Conservation (phyloP, 2,888 invertebrate genomes). For the Nymphalis urticae region DNA sequence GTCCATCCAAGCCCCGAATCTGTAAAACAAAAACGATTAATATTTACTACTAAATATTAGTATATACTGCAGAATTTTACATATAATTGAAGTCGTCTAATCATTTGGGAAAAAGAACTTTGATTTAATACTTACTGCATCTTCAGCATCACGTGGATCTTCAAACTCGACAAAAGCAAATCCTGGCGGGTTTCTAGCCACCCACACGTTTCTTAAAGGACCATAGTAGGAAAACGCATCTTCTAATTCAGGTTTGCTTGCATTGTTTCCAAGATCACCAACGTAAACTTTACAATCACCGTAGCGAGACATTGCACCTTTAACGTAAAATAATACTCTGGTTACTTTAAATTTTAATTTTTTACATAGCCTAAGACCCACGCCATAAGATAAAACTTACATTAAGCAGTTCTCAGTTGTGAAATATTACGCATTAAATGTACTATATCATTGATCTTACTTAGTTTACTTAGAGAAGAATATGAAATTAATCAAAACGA, state of each 20-base stretch:
- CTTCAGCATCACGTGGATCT: slow-evolving; percentile 95
- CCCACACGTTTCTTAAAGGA: slow-evolving; percentile 96
- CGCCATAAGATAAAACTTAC: slow-evolving; percentile 15
- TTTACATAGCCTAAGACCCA: slow-evolving; percentile 2
- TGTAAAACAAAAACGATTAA: slow-evolving; percentile 37
- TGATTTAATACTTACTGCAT: slow-evolving; percentile 84
- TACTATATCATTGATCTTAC: slow-evolving; percentile 12
- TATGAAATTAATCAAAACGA: neutral
- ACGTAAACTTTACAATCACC: slow-evolving; percentile 97
- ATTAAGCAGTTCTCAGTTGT: slow-evolving; percentile 8
- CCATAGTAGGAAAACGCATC: slow-evolving; percentile 97
- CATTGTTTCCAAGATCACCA: slow-evolving; percentile 95
- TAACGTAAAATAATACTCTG: slow-evolving; percentile 15
- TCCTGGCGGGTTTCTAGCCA: slow-evolving; percentile 97
- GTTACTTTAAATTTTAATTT: neutral
- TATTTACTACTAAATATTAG: too few species aligned
- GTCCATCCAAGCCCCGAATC: slow-evolving; percentile 85
- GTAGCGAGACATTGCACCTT: slow-evolving; percentile 86
- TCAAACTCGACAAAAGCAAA: slow-evolving; percentile 97
- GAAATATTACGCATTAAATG: neutral
- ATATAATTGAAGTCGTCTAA: too few species aligned
- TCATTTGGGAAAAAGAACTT: too few species aligned
- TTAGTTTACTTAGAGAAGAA: neutral
- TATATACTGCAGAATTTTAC: too few species aligned
- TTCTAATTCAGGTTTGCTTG: slow-evolving; percentile 96